phyloP scores from a whole-genome alignment of 2,113 vertebrate species.

The Paradoxurus hermaphroditus region DNA sequence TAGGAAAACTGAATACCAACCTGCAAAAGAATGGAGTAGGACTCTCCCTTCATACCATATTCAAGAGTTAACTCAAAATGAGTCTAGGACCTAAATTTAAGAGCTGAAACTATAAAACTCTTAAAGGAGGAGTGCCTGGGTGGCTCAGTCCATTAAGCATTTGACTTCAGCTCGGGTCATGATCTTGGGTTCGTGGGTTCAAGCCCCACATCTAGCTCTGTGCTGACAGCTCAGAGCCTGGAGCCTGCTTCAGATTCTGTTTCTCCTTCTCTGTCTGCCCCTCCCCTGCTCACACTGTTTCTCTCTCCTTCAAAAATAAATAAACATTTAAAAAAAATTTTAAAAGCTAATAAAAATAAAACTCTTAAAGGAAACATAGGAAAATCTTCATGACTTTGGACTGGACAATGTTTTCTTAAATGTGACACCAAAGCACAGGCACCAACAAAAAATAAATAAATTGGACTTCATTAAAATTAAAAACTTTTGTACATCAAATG shows the following conservation, averaged over 20 bases:
- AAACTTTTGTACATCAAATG: background rate
- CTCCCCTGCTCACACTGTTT: no score
- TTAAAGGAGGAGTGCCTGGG: background rate
- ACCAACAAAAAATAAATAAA: background rate
- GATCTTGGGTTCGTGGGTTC: no score
- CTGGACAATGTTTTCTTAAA: background rate
- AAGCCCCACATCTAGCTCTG: no score
- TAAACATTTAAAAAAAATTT: no score
- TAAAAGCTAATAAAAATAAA: background rate
- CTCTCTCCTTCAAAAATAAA: no score
- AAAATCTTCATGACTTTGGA: background rate
- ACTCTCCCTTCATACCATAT: background rate
- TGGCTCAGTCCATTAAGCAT: no score
- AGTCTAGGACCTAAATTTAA: background rate
- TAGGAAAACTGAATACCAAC: background rate
- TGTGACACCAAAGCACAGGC: background rate
- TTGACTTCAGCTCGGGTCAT: no score
- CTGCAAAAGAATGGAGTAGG: background rate
- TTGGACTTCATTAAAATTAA: background rate
- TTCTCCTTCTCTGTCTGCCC: no score
- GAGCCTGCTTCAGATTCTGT: no score
- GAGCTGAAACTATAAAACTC: background rate
- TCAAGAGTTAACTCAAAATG: background rate
- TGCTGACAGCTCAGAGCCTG: no score
- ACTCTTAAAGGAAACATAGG: background rate